These are phyloP conservation scores for Tineola bisselliella DNA, from an alignment of 2,888 invertebrate species.

Conservation along the genomic window DNA sequence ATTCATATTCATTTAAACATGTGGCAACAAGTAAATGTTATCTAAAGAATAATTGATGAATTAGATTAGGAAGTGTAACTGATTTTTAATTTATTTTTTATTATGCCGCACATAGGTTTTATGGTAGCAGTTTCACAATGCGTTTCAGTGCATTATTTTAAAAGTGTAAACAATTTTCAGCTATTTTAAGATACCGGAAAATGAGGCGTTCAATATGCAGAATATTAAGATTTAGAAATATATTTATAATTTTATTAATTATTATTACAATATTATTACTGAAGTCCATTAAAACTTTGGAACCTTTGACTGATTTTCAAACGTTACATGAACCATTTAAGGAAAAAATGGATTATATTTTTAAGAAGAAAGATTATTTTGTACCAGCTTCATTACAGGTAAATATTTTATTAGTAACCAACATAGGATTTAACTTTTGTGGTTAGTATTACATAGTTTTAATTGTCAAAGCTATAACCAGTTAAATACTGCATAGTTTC, in stretches of 20 bases:
- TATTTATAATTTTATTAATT: constrained; percentile 35
- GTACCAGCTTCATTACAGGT: constrained; percentile 38
- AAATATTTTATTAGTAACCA: too few relatives aligned
- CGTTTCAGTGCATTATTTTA: not conserved
- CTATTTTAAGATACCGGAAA: not conserved
- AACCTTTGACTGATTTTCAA: not conserved
- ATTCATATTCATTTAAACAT: too few relatives aligned
- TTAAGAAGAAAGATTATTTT: constrained; percentile 27
- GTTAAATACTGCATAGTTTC: too few relatives aligned
- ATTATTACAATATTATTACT: constrained; percentile 36
- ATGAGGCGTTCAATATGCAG: constrained; percentile 20
- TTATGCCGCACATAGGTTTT: too few relatives aligned
- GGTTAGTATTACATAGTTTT: too few relatives aligned
- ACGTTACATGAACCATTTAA: not conserved
- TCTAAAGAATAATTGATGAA: too few relatives aligned
- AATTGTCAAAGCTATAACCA: too few relatives aligned
- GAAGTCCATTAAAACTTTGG: constrained; percentile 24
- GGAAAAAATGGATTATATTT: not conserved
- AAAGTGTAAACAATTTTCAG: not conserved
- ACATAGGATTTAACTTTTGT: too few relatives aligned
- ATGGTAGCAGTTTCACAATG: too few relatives aligned
- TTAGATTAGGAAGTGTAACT: too few relatives aligned
- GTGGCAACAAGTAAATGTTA: too few relatives aligned
- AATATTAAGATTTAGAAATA: constrained; percentile 37
- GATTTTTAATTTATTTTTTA: too few relatives aligned